phyloP scores from a whole-genome alignment of 2,797 vertebrate species.

The Myotis pilosus region DNA sequence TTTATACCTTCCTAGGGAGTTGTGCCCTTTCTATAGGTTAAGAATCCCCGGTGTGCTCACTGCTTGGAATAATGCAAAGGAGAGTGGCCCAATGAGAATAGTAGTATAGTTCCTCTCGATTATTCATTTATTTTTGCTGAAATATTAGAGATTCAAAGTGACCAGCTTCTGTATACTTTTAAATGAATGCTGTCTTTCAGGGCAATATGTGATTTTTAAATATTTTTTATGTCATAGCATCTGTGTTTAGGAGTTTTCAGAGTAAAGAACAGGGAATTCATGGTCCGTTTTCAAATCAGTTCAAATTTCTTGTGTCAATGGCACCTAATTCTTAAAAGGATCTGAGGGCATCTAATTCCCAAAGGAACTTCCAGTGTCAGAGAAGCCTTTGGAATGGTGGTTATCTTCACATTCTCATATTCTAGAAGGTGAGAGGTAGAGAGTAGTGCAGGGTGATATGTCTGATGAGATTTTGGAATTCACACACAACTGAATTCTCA shows the following conservation, averaged over 20 bases:
- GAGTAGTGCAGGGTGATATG: neutral
- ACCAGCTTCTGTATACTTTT: neutral
- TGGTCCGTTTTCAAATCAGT: neutral
- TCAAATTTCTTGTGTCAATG: neutral
- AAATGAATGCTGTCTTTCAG: neutral
- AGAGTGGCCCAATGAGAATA: neutral
- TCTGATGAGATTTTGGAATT: neutral
- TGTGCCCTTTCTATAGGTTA: neutral
- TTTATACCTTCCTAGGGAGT: neutral
- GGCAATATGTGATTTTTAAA: neutral
- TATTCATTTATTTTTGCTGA: neutral
- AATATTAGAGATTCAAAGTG: neutral
- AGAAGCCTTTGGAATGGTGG: neutral
- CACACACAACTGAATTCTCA: neutral
- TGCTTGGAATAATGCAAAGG: neutral
- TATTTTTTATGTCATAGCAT: neutral
- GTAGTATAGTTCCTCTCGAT: neutral
- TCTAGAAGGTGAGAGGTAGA: neutral
- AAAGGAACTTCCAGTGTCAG: neutral
- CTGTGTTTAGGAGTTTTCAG: neutral
- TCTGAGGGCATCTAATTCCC: slow-evolving; percentile 2
- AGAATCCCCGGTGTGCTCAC: neutral
- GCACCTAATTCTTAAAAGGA: neutral
- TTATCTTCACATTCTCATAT: neutral
- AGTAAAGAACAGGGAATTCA: slow-evolving; percentile 4